A percentile compares a stretch with the other conserved stretches of the same genome.
These are phyloP conservation scores for Miichthys miiuy DNA, from an alignment of 2,797 vertebrate species.

Conservation along the genomic window DNA sequence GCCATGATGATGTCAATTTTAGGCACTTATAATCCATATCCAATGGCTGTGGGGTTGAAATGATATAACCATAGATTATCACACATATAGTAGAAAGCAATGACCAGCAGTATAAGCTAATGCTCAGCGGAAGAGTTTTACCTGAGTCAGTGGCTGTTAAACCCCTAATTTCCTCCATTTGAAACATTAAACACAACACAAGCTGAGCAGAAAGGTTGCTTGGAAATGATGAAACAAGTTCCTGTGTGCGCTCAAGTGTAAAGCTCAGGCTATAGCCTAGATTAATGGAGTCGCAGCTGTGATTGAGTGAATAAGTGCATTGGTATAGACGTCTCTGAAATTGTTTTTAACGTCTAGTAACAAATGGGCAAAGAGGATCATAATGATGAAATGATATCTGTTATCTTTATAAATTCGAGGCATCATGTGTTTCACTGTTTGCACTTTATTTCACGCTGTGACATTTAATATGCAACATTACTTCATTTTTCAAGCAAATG, in stretches of 20 bases:
- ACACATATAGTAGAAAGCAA: not conserved
- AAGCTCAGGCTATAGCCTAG: not conserved
- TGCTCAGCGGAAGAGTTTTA: conserved; percentile 2
- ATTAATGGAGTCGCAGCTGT: conserved; percentile 27
- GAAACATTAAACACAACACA: conserved; percentile 33
- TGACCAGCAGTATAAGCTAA: not conserved
- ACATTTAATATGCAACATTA: not conserved
- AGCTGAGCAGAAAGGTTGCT: conserved; percentile 21
- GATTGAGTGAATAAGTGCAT: not conserved
- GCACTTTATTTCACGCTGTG: not conserved
- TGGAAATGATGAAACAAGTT: conserved; percentile 28
- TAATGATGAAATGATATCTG: not conserved
- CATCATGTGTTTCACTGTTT: not conserved
- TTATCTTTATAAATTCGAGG: too few relatives aligned
- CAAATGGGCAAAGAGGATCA: not conserved
- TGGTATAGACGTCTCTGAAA: not conserved
- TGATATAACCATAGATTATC: conserved; percentile 18
- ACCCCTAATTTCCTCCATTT: conserved; percentile 17
- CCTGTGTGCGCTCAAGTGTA: not conserved
- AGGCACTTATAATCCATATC: conserved; percentile 29
- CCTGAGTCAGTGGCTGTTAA: conserved; percentile 15
- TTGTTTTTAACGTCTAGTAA: not conserved
- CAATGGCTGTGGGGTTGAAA: conserved; percentile 12
- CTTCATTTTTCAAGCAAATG: too few relatives aligned
- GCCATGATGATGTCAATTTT: conserved; percentile 26